Evolutionary conservation across 2,888 invertebrate species (phyloP), one percentile per base, ranked within the genome.

Genomic region (Drosophila mimetica): DNA sequence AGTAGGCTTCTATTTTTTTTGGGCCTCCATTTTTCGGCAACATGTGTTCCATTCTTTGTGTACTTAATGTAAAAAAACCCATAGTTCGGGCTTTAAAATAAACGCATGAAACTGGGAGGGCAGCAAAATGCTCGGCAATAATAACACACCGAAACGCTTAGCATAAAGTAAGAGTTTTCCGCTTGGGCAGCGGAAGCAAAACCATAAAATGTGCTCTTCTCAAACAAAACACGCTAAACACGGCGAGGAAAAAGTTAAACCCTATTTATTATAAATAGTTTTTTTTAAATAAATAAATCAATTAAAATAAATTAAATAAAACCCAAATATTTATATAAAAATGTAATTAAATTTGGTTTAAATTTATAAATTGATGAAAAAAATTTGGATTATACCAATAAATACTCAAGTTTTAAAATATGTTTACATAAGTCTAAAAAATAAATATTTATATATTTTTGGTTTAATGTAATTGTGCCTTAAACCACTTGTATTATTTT

Each of bases 181-280:
- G 85, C 82, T 79, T 79, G 81, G 81, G 75, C 82, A 77, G 74
- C 85, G 85, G 77, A 85, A 81, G 71, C 72, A 79, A 61, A 47
- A 74, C 75, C 74, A 79, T 85, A 85, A 85, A 84, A 73, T 71
- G 37, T 46, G 81, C 71, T 79, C 46, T 75, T 42, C 64, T 71
- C 70, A 61, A 61, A 57, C 60, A 61, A 61, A 61, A 74, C 70
- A 65, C 66, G 60, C n/a, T 20, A 13, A 30, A 25, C 50, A 44
- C 53, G 16, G 13, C 36, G n/a, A n/a, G 2, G 6, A 50, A 41
- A 47, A 18, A 1, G 20, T 4, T 14, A 14, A 2, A 1, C 7
- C 2, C 8, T 0, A n/a, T 13, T 3, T 4, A 5, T 32, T 4
- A 5, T 0, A 32, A 32, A n/a, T n/a, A n/a, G n/a, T n/a, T n/a